Conservation (phyloP, 2,797 vertebrate genomes). For the Masticophis lateralis region DNA sequence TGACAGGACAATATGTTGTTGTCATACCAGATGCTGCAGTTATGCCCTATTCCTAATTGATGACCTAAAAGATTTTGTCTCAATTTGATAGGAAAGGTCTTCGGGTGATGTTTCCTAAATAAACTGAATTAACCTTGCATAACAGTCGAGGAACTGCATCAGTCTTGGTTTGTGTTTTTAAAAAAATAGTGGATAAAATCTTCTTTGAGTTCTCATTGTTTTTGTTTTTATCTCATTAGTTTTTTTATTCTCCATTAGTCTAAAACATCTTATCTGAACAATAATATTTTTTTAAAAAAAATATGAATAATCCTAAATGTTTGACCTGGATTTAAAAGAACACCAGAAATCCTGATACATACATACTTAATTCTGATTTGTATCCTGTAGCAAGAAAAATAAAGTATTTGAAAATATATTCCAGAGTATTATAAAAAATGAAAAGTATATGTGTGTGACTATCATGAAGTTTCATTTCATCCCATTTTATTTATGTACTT, state of each 20-base stretch:
- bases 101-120: conserved; percentile 20
- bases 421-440: background rate
- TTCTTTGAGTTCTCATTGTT: conserved; percentile 33
- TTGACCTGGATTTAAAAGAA: conserved; percentile 24
- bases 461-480: background rate
- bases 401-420: conserved; percentile 6
- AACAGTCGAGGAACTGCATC: conserved; percentile 3
- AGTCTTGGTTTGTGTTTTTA: background rate
- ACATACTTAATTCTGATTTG: background rate
- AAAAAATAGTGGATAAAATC: conserved; percentile 36
- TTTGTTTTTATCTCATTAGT: conserved; percentile 31
- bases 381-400: conserved; percentile 19
- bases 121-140: background rate
- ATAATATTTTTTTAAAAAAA: background rate
- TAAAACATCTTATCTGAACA: conserved; percentile 35
- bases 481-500: background rate
- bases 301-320: conserved; percentile 28
- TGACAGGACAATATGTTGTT: conserved; percentile 34
- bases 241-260: background rate
- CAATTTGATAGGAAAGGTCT: background rate
- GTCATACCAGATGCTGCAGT: conserved; percentile 27
- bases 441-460: background rate
- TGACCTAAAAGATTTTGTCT: conserved; percentile 28
- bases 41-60: conserved; percentile 41
- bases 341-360: background rate